Conservation (phyloP, 2,797 vertebrate genomes). For the Periparus ater region DNA sequence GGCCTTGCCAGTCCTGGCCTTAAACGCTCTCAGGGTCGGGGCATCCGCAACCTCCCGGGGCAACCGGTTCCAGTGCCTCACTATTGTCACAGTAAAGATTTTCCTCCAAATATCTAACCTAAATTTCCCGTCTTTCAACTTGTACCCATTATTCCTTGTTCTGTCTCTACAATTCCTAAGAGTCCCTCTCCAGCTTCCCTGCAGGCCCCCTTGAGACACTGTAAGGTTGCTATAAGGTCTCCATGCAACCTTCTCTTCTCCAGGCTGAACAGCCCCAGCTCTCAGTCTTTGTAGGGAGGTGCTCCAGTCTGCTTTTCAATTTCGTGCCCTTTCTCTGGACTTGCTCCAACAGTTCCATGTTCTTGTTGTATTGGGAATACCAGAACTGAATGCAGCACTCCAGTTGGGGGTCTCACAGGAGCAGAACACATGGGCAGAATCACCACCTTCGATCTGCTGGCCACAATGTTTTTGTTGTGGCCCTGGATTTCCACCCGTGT, state of each 20-base stretch:
- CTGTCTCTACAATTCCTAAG: not conserved
- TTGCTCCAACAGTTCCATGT: not conserved
- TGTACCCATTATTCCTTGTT: not conserved
- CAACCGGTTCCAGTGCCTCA: not conserved
- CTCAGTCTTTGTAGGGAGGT: not conserved
- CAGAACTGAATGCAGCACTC: not conserved
- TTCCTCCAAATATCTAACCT: not conserved
- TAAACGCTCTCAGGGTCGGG: not conserved
- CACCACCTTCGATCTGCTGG: not conserved
- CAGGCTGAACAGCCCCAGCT: not conserved
- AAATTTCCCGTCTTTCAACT: not conserved
- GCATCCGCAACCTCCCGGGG: too few species aligned
- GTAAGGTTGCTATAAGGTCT: not conserved
- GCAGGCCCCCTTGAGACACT: not conserved
- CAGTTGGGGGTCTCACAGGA: not conserved
- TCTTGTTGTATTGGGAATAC: not conserved
- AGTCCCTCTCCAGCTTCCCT: not conserved
- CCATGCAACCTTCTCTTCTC: not conserved
- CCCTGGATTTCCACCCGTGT: not conserved
- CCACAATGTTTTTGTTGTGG: not conserved
- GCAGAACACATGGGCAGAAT: not conserved
- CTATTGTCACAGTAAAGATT: not conserved
- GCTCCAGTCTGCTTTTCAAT: not conserved
- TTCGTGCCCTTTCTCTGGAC: not conserved
- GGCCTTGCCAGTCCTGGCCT: not conserved